These are phyloP conservation scores for Amiota minor DNA, from an alignment of 2,888 invertebrate genomes.

Conservation along the genomic window DNA sequence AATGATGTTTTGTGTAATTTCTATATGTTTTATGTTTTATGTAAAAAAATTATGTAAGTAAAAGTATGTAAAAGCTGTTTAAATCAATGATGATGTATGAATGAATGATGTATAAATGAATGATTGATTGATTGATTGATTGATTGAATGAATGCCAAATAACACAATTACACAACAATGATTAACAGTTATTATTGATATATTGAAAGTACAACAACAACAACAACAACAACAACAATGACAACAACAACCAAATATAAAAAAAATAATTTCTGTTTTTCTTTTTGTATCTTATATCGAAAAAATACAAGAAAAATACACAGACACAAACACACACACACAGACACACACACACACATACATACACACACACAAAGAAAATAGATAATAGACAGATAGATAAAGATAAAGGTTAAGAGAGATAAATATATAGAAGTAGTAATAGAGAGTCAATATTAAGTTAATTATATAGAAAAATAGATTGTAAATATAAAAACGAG, in stretches of 20 bases:
- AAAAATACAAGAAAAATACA: conserved; percentile 7
- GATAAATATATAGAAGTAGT: conserved; percentile 43
- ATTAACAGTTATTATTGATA: conserved; percentile 7
- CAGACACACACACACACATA: conserved; percentile 43
- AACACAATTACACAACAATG: conserved; percentile 28
- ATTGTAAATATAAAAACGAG: background rate
- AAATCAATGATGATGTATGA: no score
- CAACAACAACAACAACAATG: conserved; percentile 24
- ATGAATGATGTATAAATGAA: no score
- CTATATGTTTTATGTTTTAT: no score
- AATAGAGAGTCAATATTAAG: conserved; percentile 4
- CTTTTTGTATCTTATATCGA: no score
- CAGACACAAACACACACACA: conserved; percentile 26
- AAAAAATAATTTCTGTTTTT: no score
- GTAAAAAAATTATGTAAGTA: background rate
- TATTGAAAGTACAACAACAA: conserved; percentile 21
- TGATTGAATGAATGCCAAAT: background rate
- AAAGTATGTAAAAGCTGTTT: no score
- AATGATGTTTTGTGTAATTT: no score
- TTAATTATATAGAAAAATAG: conserved; percentile 45
- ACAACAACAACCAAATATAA: background rate
- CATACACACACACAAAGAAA: conserved; percentile 42
- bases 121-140: no score
- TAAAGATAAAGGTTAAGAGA: conserved; percentile 33
- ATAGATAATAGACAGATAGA: conserved; percentile 1